These are phyloP conservation scores for Coreius guichenoti DNA, from an alignment of 2,797 vertebrate genomes.

Conservation along the genomic window DNA sequence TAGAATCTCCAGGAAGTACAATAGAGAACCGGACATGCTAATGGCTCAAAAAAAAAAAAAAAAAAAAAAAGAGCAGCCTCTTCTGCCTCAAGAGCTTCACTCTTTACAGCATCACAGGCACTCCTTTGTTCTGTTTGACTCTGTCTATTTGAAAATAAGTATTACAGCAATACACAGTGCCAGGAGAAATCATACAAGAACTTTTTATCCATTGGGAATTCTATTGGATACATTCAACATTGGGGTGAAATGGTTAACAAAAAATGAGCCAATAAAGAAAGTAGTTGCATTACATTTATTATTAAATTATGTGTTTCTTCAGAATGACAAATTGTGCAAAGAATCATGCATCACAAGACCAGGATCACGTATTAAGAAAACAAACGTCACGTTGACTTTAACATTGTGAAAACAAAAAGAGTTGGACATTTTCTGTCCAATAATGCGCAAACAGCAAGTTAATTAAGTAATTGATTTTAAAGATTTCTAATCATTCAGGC, in stretches of 20 bases:
- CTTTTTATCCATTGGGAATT: background rate
- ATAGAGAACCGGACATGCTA: background rate
- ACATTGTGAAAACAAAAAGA: background rate
- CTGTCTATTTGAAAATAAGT: background rate
- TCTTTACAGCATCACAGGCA: background rate
- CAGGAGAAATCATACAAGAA: constrained; percentile 1
- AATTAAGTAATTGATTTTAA: constrained; percentile 37
- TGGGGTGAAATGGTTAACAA: background rate
- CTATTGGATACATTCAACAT: background rate
- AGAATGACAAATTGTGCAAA: background rate
- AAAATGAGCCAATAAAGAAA: background rate
- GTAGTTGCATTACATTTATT: background rate
- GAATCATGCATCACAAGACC: background rate
- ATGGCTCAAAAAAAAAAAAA: constrained; percentile 10
- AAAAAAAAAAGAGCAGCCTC: background rate
- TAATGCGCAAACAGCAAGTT: background rate
- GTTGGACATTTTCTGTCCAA: background rate
- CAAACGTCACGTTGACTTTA: background rate
- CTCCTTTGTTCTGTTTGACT: background rate
- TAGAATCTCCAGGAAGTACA: constrained; percentile 7
- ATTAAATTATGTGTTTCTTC: background rate
- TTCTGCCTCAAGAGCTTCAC: constrained; percentile 1
- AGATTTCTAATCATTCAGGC: constrained; percentile 22
- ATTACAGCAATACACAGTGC: background rate
- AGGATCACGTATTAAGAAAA: background rate